A percentile compares a stretch with the other conserved stretches of the same genome.
These are phyloP conservation scores for Eulithis testata DNA, from an alignment of 2,888 invertebrate genomes.

Conservation along the genomic window DNA sequence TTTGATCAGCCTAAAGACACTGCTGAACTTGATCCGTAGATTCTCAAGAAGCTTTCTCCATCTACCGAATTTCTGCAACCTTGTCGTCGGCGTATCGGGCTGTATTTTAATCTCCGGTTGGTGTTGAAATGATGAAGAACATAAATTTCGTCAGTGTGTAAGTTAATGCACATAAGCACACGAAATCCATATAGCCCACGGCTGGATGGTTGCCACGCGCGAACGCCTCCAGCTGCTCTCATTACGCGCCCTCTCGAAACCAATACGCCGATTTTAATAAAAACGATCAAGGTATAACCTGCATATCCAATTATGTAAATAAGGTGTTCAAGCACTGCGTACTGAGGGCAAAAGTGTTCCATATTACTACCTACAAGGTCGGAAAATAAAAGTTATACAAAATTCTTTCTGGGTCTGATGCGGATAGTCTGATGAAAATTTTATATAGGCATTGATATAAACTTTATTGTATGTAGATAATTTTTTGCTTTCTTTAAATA, in stretches of 20 bases:
- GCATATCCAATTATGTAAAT: slow-evolving; percentile 21
- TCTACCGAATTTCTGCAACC: too few species aligned
- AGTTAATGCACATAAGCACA: slow-evolving; percentile 59
- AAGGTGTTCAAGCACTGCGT: slow-evolving; percentile 3
- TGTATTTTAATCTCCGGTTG: too few species aligned
- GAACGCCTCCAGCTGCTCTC: slow-evolving; percentile 72
- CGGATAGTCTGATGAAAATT: too few species aligned
- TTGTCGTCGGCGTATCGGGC: too few species aligned
- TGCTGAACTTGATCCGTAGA: too few species aligned
- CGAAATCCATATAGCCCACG: slow-evolving; percentile 66
- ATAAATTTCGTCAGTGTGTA: slow-evolving; percentile 13
- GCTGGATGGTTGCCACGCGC: slow-evolving; percentile 73
- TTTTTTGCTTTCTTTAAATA: too few species aligned
- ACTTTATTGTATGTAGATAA: too few species aligned
- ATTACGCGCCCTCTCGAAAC: slow-evolving; percentile 65
- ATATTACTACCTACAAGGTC: background rate
- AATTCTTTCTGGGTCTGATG: background rate
- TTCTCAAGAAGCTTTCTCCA: too few species aligned
- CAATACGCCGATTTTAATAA: slow-evolving; percentile 60
- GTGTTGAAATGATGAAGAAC: too few species aligned
- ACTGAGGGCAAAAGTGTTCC: background rate
- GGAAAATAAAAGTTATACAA: background rate
- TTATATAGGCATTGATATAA: too few species aligned
- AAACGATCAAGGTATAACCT: slow-evolving; percentile 32
- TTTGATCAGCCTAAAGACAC: too few species aligned